Percentiles rank a stretch among this genome's conserved stretches.
These are phyloP conservation scores for Rhyacophila evoluta DNA, from an alignment of 2,888 invertebrate genomes.

Conservation along the genomic window DNA sequence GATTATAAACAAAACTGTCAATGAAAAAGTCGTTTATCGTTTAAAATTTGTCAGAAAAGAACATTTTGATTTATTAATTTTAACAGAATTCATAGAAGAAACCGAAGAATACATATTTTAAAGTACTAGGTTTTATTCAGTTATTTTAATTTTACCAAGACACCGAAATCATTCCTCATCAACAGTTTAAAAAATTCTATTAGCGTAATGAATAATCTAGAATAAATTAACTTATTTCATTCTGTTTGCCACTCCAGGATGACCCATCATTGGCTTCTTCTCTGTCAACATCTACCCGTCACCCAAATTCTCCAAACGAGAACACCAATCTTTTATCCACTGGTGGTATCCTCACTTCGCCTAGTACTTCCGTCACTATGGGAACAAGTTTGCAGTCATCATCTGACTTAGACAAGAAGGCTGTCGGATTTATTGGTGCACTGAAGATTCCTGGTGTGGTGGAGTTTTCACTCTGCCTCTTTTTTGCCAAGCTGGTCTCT, in stretches of 20 bases:
- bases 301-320: constrained; percentile 55
- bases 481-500: constrained; percentile 96
- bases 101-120: no score
- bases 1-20: no score
- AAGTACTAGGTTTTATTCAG: no score
- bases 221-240: no score
- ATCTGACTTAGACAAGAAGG: constrained; percentile 62
- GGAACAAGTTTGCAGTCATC: neutral
- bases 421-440: constrained; percentile 84
- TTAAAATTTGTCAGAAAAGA: no score
- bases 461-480: constrained; percentile 92
- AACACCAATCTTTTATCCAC: constrained; percentile 60
- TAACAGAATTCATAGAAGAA: no score
- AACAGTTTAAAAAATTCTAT: no score
- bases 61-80: no score
- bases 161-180: no score
- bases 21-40: no score
- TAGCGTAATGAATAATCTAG: no score
- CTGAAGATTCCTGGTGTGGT: constrained; percentile 91
- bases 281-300: neutral
- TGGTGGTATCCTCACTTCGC: neutral
- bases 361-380: neutral
- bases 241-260: constrained; percentile 1
- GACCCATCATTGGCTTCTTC: neutral
- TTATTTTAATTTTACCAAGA: no score